Conservation (phyloP, 2,797 vertebrate genomes). For the Cheirogaleus major region DNA sequence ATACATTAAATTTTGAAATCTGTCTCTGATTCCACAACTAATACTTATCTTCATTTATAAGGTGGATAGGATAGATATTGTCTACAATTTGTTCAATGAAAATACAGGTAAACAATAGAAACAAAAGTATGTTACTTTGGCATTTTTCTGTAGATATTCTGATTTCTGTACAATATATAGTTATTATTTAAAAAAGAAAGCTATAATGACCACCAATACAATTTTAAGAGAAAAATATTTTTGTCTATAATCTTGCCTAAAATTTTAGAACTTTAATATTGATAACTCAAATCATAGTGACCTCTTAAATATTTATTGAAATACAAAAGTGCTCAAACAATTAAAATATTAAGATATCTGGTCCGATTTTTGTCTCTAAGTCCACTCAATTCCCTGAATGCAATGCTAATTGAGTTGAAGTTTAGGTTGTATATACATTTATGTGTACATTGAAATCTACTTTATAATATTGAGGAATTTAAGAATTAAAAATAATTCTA, state of each 20-base stretch:
- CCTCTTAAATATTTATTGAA: background rate
- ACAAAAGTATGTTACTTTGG: background rate
- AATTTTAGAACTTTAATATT: background rate
- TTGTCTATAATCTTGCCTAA: background rate
- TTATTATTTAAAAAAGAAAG: background rate
- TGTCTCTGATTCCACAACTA: background rate
- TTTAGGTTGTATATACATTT: background rate
- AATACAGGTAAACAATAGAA: background rate
- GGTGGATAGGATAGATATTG: background rate
- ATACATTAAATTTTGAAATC: background rate
- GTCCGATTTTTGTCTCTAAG: background rate
- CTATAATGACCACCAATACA: background rate
- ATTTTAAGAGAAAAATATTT: background rate
- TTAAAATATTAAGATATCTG: background rate
- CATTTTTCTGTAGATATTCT: background rate
- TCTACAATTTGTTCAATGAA: background rate
- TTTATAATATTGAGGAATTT: background rate
- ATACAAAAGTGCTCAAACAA: background rate
- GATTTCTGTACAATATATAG: background rate
- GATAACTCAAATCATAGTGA: background rate
- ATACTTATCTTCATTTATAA: background rate
- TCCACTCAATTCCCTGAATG: background rate
- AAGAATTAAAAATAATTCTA: background rate
- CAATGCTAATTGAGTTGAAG: background rate
- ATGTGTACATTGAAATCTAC: background rate